Evolutionary conservation across 2,113 vertebrate species (phyloP).

Genomic region (Indicator indicator): DNA sequence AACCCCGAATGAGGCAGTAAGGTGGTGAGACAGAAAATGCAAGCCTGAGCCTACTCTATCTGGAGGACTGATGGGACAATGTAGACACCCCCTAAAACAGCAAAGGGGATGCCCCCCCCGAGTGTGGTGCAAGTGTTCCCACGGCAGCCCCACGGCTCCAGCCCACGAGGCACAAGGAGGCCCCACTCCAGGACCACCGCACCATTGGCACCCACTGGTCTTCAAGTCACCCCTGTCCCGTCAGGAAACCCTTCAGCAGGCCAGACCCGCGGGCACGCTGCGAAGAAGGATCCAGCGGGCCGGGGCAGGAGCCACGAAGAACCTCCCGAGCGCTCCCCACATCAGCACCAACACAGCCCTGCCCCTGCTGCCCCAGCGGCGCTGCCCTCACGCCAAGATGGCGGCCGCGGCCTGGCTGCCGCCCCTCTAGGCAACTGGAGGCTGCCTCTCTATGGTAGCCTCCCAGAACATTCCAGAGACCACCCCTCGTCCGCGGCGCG

Average conservation of each 20-base stretch:
- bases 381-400: accelerated
- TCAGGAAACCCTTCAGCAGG: neutral
- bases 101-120: accelerated
- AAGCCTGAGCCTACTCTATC: accelerated
- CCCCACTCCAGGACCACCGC: neutral
- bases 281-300: neutral
- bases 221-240: neutral
- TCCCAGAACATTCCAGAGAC: neutral
- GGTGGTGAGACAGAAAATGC: accelerated
- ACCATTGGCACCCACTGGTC: accelerated
- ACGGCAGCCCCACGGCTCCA: neutral
- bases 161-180: accelerated
- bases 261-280: neutral
- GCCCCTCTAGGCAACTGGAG: neutral
- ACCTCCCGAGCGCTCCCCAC: neutral
- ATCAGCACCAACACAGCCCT: neutral
- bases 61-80: accelerated
- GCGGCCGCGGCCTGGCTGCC: neutral
- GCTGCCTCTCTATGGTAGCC: neutral
- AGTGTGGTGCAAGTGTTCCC: accelerated
- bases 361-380: accelerated
- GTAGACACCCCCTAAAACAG: accelerated
- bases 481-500: neutral
- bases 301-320: neutral
- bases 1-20: neutral